Percentiles rank a stretch among this genome's conserved stretches.
These are phyloP conservation scores for Prunella himalayana DNA, from an alignment of 2,113 vertebrate species.

Conservation along the genomic window DNA sequence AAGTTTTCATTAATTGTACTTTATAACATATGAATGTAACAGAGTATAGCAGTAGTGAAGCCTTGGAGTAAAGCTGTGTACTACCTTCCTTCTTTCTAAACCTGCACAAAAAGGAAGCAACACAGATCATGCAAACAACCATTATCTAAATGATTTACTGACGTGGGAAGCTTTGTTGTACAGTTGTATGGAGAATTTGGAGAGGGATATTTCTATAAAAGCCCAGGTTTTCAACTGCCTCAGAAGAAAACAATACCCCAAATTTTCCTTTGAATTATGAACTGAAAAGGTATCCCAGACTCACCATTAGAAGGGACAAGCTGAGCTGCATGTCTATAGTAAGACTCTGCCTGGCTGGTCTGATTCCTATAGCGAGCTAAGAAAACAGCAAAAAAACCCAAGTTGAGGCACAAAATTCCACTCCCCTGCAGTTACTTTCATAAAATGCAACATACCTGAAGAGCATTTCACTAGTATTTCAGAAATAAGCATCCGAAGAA, in stretches of 20 bases:
- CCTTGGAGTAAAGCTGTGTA: not conserved
- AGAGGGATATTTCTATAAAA: not conserved
- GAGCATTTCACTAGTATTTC: not conserved
- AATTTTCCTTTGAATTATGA: not conserved
- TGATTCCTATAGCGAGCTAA: constrained; percentile 98
- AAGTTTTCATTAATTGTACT: not conserved
- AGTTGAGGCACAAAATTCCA: not conserved
- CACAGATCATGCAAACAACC: not conserved
- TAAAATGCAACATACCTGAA: not conserved
- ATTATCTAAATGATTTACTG: not conserved
- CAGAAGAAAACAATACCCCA: not conserved
- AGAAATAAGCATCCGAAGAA: constrained; percentile 48
- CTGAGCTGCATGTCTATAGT: constrained; percentile 97
- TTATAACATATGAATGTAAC: not conserved
- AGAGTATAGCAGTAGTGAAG: not conserved
- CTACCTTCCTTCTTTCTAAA: not conserved
- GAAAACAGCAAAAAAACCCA: not conserved
- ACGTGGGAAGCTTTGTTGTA: rapidly evolving
- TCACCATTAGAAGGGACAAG: constrained; percentile 98
- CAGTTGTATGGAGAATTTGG: not conserved
- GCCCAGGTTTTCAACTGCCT: not conserved
- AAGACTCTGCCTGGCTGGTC: constrained; percentile 99
- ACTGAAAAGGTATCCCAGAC: constrained; percentile 39
- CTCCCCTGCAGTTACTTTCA: not conserved
- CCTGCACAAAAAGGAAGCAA: not conserved